These are phyloP conservation scores for Caranx ignobilis DNA, from an alignment of 2,113 vertebrate genomes.

Conservation along the genomic window DNA sequence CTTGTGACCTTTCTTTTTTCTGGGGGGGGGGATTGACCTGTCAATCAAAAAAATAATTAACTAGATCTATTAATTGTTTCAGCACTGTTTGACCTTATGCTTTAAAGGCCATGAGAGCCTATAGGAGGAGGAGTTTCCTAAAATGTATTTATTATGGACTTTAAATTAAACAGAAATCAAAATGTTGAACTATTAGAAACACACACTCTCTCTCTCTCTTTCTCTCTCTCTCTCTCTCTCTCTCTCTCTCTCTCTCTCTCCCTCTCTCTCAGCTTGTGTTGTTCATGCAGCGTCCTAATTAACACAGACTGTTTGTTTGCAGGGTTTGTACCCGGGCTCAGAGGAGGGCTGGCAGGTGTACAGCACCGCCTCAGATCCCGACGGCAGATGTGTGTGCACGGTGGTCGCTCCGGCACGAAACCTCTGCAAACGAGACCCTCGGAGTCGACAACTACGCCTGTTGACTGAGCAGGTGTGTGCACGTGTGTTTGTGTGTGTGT, in stretches of 20 bases:
- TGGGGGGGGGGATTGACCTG: no score
- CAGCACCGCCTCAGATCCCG: conserved; percentile 94
- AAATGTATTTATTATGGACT: no score
- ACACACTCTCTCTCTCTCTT: no score
- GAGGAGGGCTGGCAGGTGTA: conserved; percentile 98
- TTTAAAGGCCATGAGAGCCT: background rate
- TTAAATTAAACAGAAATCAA: background rate
- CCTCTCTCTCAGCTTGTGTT: background rate
- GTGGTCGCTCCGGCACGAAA: conserved; percentile 94
- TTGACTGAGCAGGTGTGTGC: conserved; percentile 91
- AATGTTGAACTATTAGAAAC: background rate
- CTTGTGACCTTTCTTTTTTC: no score
- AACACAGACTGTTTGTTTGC: conserved; percentile 42
- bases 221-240: no score
- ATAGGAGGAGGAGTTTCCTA: background rate
- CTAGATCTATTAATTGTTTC: no score
- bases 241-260: no score
- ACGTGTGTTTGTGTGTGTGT: conserved; percentile 33
- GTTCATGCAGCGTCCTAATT: conserved; percentile 29
- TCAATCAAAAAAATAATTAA: no score
- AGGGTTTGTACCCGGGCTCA: conserved; percentile 85
- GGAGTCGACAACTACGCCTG: conserved; percentile 91
- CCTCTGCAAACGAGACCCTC: conserved; percentile 93
- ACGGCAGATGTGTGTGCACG: conserved; percentile 94
- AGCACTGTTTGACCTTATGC: no score